Base-by-base conservation (phyloP, 2,113 vertebrate genomes). In the Sinocyclocheilus anshuiensis region DNA sequence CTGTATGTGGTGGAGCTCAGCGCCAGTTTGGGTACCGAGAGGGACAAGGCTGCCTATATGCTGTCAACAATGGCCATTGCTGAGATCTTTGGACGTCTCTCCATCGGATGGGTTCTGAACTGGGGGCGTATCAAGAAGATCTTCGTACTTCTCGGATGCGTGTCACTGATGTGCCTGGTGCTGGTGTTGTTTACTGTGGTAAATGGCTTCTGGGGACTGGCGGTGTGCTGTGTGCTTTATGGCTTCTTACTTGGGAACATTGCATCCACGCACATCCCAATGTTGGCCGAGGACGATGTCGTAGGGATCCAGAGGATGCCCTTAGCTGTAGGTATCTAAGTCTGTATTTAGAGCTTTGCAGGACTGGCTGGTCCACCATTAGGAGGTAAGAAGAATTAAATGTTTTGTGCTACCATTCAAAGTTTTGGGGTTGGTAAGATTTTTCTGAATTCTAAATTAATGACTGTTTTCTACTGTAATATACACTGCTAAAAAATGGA, bases 281-380 rank as follows among this genome's bases (percentile, higher is more conserved):
- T 99, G 95, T 92, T 99, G 81, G 98, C 97, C 0, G 98, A 99
- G 85, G 97, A 99, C 0, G 97, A 99, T 0, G 96, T 99, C 50
- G 95, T 97, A 67, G 98, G 98, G 3, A 96, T 99, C 0, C 94
- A 97, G 77, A 96, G 91, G 92, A 98, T 99, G 97, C 91, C 97
- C 1, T 97, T 96, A 4, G 98, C 97, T 0, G 97, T 96, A 0
- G 98, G 98, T 0, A 96, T 98, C 91, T 99, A 99, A 0, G 95
- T 98, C 84, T 99, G 96, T 93, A 97, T 98, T 86, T 97, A 99
- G 1, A 99, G 98, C 92, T 94, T 99, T 67, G 93, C 98, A 33
- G 98, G 97, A 81, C 94, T 99, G 92, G 97, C 96, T 3, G 98
- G 98, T 84, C 98, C 98, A 79, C 98, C 98, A 77, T 94, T 99